These are phyloP conservation scores for Nymphicus hollandicus DNA, from an alignment of 2,113 vertebrate genomes.

Conservation along the genomic window DNA sequence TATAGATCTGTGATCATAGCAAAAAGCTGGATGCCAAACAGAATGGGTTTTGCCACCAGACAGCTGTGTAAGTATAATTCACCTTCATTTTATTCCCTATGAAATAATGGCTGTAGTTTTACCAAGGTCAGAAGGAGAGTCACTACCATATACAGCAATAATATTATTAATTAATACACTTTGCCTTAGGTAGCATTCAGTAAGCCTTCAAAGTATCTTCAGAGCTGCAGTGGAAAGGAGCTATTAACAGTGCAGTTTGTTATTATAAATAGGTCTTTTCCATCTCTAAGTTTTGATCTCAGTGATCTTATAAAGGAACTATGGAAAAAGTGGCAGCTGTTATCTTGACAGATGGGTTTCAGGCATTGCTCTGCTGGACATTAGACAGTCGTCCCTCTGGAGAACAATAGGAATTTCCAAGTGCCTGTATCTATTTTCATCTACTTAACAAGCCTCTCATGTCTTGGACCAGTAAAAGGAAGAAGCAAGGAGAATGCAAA, in stretches of 20 bases:
- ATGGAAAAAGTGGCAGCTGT: constrained; percentile 60
- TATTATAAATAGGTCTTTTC: constrained; percentile 61
- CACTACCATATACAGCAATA: neutral
- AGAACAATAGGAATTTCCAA: constrained; percentile 58
- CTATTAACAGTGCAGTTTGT: neutral
- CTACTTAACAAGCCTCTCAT: neutral
- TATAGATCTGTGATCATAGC: neutral
- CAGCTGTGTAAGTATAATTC: neutral
- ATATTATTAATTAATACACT: constrained; percentile 17
- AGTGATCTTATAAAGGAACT: constrained; percentile 16
- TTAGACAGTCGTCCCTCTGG: neutral
- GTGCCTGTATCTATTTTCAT: constrained; percentile 24
- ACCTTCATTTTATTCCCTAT: neutral
- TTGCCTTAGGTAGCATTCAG: neutral
- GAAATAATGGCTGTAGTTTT: neutral
- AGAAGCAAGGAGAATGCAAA: neutral
- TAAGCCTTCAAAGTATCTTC: neutral
- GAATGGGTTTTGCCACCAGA: neutral
- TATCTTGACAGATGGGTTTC: constrained; percentile 54
- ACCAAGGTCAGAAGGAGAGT: constrained; percentile 7
- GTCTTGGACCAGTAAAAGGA: neutral
- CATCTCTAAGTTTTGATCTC: constrained; percentile 44
- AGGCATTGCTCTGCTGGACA: constrained; percentile 25
- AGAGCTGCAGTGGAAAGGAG: neutral
- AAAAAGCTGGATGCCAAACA: neutral